Evolutionary conservation across 2,113 vertebrate genomes (phyloP).

Genomic region (Onychostruthus taczanowskii): DNA sequence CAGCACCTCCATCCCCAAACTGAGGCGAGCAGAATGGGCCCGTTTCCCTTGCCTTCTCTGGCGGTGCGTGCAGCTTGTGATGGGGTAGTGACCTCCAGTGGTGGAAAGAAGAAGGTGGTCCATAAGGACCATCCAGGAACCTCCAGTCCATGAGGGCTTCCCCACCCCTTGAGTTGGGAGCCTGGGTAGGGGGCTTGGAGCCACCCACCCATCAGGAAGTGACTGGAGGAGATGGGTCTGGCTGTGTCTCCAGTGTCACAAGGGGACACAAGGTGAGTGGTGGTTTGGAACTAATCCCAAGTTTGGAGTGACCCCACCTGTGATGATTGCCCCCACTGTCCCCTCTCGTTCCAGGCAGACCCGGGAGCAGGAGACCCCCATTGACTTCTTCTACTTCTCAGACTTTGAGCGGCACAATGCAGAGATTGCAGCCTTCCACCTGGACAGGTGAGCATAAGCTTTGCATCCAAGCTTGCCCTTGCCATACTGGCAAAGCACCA

Average conservation of each 20-base stretch:
- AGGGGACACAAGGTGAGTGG: not conserved
- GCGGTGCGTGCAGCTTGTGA: not conserved
- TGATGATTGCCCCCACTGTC: fast-evolving
- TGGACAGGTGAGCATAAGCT: constrained; percentile 76
- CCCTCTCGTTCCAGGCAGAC: constrained; percentile 71
- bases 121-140: not conserved
- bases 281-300: not conserved
- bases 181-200: not conserved
- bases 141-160: not conserved
- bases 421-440: constrained; percentile 84
- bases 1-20: not conserved
- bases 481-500: not conserved
- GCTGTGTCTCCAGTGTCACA: not conserved
- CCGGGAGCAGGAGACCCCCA: constrained; percentile 80
- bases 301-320: fast-evolving
- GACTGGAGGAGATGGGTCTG: not conserved
- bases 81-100: constrained; percentile 62
- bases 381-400: constrained; percentile 87
- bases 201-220: not conserved
- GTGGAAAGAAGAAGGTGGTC: constrained; percentile 16
- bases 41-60: not conserved
- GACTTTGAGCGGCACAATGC: constrained; percentile 88
- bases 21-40: no score
- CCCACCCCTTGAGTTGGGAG: no score
- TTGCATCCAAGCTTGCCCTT: not conserved